Conservation (phyloP, 2,888 invertebrate species). For the Laothoe populi region DNA sequence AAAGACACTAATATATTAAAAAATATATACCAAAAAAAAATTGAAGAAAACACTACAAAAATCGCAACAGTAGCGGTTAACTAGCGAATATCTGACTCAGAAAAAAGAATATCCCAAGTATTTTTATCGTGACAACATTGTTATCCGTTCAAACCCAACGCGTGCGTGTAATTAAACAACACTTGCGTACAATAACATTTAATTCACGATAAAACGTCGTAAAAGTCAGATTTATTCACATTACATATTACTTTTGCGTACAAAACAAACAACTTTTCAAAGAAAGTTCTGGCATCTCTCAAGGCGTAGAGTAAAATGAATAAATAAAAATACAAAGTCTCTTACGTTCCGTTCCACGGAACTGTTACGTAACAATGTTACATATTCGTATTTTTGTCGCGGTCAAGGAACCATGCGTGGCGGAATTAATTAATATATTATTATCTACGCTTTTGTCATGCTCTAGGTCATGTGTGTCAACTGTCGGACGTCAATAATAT, state of each 20-base stretch:
- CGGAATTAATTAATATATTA: slow-evolving; percentile 42
- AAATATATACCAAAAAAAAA: no score
- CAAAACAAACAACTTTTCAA: slow-evolving; percentile 30
- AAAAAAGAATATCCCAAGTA: not conserved
- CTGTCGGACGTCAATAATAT: slow-evolving; percentile 23
- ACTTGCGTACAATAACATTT: not conserved
- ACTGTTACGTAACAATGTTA: slow-evolving; percentile 40
- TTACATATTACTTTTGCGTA: slow-evolving; percentile 5
- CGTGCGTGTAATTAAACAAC: slow-evolving; percentile 2
- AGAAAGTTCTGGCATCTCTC: slow-evolving; percentile 36
- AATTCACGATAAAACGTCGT: not conserved
- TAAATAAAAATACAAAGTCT: slow-evolving; percentile 26
- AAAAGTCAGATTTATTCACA: slow-evolving; percentile 1
- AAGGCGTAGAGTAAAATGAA: slow-evolving; percentile 30
- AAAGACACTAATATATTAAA: not conserved
- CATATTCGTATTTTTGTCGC: slow-evolving; percentile 51
- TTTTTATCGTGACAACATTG: slow-evolving; percentile 3
- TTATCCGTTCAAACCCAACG: not conserved
- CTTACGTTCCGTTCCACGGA: slow-evolving; percentile 21
- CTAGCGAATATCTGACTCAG: not conserved
- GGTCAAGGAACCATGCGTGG: slow-evolving; percentile 60
- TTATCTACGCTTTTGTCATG: slow-evolving; percentile 42
- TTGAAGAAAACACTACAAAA: no score
- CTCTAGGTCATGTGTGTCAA: slow-evolving; percentile 55
- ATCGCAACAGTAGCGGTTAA: not conserved